phyloP scores from a whole-genome alignment of 2,888 invertebrate species.

The Priapulus caudatus region DNA sequence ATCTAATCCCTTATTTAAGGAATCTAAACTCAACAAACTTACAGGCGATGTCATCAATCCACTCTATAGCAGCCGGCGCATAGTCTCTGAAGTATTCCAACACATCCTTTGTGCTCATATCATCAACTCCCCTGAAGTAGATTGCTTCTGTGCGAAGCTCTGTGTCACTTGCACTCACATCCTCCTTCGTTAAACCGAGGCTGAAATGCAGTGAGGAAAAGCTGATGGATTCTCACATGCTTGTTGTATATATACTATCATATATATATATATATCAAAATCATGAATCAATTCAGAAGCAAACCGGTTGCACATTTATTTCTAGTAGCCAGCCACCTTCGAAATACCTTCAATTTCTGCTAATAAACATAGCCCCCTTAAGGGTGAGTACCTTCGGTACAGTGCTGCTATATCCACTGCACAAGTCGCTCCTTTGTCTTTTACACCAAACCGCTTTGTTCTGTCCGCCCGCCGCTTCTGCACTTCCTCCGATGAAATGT shows the following conservation, averaged over 20 bases:
- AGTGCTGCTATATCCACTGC: background rate
- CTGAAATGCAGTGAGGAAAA: no score
- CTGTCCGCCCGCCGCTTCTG: background rate
- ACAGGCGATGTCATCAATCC: conserved; percentile 68
- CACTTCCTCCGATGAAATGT: conserved; percentile 28
- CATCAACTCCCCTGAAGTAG: conserved; percentile 59
- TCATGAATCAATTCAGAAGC: no score
- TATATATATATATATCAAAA: no score
- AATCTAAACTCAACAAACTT: conserved; percentile 28
- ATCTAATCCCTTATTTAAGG: no score
- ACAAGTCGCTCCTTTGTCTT: background rate
- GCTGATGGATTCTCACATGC: no score
- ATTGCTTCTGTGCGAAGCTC: conserved; percentile 46
- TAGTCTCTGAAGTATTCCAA: conserved; percentile 64
- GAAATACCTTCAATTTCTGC: no score
- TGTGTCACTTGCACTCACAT: background rate
- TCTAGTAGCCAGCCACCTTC: no score
- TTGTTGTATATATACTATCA: no score
- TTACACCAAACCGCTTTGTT: background rate
- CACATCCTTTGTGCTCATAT: conserved; percentile 62
- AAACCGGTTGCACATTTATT: no score
- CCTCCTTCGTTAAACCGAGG: no score
- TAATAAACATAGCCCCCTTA: no score
- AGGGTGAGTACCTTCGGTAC: background rate
- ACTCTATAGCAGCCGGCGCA: conserved; percentile 63